phyloP scores from a whole-genome alignment of 2,888 invertebrate species.

The Stramonita haemastoma region DNA sequence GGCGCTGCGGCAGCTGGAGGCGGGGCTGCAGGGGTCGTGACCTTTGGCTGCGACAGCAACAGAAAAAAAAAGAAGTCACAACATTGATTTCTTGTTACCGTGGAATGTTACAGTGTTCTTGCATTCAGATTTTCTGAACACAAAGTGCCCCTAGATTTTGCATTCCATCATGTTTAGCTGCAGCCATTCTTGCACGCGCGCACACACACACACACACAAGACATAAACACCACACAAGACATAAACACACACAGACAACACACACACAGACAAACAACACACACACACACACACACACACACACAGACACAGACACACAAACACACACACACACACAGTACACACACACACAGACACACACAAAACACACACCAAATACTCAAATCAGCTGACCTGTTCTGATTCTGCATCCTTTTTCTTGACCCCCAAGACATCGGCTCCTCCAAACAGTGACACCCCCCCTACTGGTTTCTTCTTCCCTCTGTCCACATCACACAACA shows the following conservation, averaged over 20 bases:
- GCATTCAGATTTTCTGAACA: too few relatives aligned
- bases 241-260: neutral
- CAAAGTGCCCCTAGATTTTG: too few relatives aligned
- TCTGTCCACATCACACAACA: conserved; percentile 34
- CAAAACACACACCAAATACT: neutral
- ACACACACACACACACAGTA: neutral
- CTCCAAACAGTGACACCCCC: conserved; percentile 70
- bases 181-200: neutral
- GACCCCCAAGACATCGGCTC: conserved; percentile 46
- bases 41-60: neutral
- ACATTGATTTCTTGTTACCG: too few relatives aligned
- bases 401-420: conserved; percentile 39
- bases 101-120: too few relatives aligned
- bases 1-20: conserved; percentile 29
- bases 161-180: too few relatives aligned
- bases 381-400: conserved; percentile 15
- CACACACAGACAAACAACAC: neutral
- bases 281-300: neutral
- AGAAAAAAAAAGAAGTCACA: neutral
- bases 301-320: neutral
- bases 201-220: neutral
- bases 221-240: neutral
- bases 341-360: neutral
- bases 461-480: conserved; percentile 68
- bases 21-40: neutral